Base-by-base conservation (phyloP, 30 jellyfish, hydroid and myxozoan species). In the Turritopsis dohrnii region DNA sequence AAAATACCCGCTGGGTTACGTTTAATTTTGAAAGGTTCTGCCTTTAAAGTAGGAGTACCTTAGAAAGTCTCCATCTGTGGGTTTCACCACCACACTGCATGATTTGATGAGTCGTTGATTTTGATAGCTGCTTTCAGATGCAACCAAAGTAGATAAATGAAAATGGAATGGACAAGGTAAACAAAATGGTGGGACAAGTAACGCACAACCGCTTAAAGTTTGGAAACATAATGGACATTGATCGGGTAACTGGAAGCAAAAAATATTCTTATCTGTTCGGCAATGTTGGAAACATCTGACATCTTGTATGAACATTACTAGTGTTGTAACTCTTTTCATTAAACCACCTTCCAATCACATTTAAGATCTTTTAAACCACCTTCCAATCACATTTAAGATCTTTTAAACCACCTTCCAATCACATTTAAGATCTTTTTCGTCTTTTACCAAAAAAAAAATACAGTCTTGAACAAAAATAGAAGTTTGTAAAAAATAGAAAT, bases 101-200 rank as follows among this genome's bases (percentile, higher is more conserved):
- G 28, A 23, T 1, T 23, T 69, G 16, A 69, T 69, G 17, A 23
- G 73, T 60, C 21, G 19, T 60, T 23, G 31, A 19, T 27, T 69
- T 41, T 41, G 5, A 69, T 69, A 19, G 22, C 31, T 7, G 22
- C 0, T 9, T 1, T 21, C 30, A 8, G 30, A 69, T 21, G 28
- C 19, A 9, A 69, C 31, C 30, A 69, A 69, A 69, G 77, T 69
- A 23, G 77, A 69, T 1, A 69, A n/a, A 27, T 69, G 77, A 27
- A n/a, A 69, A 19, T 69, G 77, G 30, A 69, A 69, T 69, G 77
- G 77, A 69, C 77, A 7, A n/a, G 77, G 77, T n/a, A 69, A 17
- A 69, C 77, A 69, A 69, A 69, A 69, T 69, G 77, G 77, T 19
- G 77, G 77, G 17, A 69, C 30, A 9, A 69, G 28, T 23, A 69